Evolutionary conservation across 2,888 invertebrate genomes (phyloP).

Genomic region (Melanargia galathea): DNA sequence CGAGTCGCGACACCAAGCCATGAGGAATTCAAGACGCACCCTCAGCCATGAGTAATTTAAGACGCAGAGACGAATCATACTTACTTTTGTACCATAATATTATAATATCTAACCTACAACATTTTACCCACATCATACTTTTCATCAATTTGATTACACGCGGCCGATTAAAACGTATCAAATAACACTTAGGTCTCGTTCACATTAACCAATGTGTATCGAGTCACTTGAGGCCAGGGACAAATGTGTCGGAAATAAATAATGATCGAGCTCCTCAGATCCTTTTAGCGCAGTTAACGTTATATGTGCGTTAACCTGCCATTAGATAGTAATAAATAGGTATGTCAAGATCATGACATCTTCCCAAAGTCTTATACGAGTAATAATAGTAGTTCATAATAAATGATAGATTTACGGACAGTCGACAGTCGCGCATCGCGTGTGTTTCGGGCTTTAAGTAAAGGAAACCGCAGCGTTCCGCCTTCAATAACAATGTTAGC

Average conservation of each 20-base stretch:
- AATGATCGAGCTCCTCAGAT: too few relatives aligned
- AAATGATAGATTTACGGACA: too few relatives aligned
- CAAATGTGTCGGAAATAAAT: too few relatives aligned
- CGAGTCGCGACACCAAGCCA: too few relatives aligned
- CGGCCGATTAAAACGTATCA: constrained; percentile 21
- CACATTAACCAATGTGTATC: constrained; percentile 4
- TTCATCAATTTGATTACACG: constrained; percentile 16
- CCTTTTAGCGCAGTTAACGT: too few relatives aligned
- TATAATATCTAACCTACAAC: neutral
- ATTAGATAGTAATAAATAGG: too few relatives aligned
- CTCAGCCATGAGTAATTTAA: neutral
- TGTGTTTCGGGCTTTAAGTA: neutral
- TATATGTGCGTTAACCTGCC: too few relatives aligned
- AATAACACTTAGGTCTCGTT: constrained; percentile 15
- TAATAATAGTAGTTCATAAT: too few relatives aligned
- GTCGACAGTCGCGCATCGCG: too few relatives aligned
- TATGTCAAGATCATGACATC: too few relatives aligned
- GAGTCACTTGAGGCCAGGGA: neutral
- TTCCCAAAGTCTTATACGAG: too few relatives aligned
- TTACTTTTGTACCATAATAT: neutral
- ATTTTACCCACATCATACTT: neutral
- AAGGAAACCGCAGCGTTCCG: constrained; percentile 1
- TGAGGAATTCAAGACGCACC: neutral
- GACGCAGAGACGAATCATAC: neutral
- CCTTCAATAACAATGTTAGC: constrained; percentile 24